Evolutionary conservation across 2,888 invertebrate species (phyloP).

Genomic region (Parnassius mnemosyne): DNA sequence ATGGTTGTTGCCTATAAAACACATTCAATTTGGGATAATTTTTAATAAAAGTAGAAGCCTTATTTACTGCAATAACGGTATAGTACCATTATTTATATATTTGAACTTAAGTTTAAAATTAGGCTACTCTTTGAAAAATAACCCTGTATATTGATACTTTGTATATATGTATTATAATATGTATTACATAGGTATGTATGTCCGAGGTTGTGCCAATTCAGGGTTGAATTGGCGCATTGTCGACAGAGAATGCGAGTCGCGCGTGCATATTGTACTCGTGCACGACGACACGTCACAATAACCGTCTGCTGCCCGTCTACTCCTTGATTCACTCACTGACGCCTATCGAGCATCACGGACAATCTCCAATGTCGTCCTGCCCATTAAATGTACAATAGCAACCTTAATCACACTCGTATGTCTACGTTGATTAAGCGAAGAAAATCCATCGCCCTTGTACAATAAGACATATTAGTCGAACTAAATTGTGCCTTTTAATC

Average conservation of each 20-base stretch:
- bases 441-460: too few species aligned
- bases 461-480: too few species aligned
- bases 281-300: conserved; percentile 66
- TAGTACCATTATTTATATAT: too few species aligned
- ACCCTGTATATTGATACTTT: too few species aligned
- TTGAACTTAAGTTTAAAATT: too few species aligned
- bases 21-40: too few species aligned
- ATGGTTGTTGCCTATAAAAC: too few species aligned
- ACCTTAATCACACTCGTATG: conserved; percentile 23
- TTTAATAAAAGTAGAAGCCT: too few species aligned
- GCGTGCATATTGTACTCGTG: conserved; percentile 54
- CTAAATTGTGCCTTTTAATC: too few species aligned
- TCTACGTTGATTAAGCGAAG: conserved; percentile 6
- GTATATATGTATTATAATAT: too few species aligned
- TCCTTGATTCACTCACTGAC: conserved; percentile 52
- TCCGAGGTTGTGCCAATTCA: conserved; percentile 48
- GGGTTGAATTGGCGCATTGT: conserved; percentile 73
- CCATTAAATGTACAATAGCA: conserved; percentile 38
- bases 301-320: conserved; percentile 71
- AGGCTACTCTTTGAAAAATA: too few species aligned
- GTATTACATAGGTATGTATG: background rate
- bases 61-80: too few species aligned
- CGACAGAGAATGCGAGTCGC: conserved; percentile 50
- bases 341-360: conserved; percentile 54
- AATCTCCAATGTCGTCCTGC: conserved; percentile 46